These are phyloP conservation scores for Staurois parvus DNA, from an alignment of 2,797 vertebrate genomes.

Conservation along the genomic window DNA sequence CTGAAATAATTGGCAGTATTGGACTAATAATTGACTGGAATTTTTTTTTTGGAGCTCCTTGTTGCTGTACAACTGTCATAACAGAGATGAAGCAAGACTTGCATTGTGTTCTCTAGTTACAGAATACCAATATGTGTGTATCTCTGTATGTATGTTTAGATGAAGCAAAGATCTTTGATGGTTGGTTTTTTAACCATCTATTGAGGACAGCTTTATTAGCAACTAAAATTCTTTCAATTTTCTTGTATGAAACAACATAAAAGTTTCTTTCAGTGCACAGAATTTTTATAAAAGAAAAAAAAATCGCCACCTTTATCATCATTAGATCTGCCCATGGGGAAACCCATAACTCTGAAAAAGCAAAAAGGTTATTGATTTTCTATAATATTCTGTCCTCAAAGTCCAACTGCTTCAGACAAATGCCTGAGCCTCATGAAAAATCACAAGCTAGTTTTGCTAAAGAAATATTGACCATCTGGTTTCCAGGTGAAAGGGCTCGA, in stretches of 20 bases:
- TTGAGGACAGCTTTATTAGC: too few species aligned
- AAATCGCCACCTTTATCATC: background rate
- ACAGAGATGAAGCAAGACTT: too few species aligned
- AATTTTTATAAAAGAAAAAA: too few species aligned
- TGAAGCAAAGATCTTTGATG: too few species aligned
- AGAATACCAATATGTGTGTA: too few species aligned
- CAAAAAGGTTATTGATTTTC: conserved; percentile 12
- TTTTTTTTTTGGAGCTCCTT: too few species aligned
- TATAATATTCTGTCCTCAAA: conserved; percentile 17
- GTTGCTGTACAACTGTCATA: too few species aligned
- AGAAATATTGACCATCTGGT: background rate
- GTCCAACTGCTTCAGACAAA: background rate
- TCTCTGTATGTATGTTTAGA: too few species aligned
- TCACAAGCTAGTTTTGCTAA: background rate
- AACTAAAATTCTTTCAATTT: background rate
- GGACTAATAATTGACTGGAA: too few species aligned
- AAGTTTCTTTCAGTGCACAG: background rate
- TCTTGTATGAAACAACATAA: background rate
- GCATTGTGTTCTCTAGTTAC: too few species aligned
- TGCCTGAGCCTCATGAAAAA: background rate
- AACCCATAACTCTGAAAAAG: background rate
- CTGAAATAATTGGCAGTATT: too few species aligned
- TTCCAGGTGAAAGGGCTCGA: background rate
- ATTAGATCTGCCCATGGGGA: background rate
- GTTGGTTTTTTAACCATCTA: too few species aligned